Conservation (phyloP, 2,888 invertebrate genomes). For the Linnaemya vulpina region DNA sequence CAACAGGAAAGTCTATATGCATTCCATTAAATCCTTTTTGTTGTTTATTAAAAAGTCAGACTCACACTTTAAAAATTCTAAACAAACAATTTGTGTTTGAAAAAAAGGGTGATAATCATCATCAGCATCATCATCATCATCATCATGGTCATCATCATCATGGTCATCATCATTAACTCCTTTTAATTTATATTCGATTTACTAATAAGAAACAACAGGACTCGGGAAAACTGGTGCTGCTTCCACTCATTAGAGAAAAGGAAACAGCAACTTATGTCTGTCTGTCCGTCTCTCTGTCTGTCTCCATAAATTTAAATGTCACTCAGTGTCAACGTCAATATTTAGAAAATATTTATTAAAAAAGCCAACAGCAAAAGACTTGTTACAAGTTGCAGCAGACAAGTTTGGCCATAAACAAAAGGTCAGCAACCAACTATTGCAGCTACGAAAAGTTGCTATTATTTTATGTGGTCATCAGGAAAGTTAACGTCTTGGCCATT, state of each 20-base stretch:
- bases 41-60: constrained; percentile 59
- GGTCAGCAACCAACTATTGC: constrained; percentile 11
- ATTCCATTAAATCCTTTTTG: constrained; percentile 46
- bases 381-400: constrained; percentile 13
- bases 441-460: background rate
- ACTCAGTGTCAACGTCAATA: constrained; percentile 63
- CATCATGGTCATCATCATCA: background rate
- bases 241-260: background rate
- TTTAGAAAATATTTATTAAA: constrained; percentile 57
- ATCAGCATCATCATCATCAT: background rate
- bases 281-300: background rate
- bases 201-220: constrained; percentile 2
- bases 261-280: constrained; percentile 26
- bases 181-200: constrained; percentile 15
- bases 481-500: background rate
- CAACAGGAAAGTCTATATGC: constrained; percentile 59
- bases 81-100: constrained; percentile 7
- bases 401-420: constrained; percentile 20
- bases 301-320: constrained; percentile 33
- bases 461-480: constrained; percentile 25
- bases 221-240: constrained; percentile 7
- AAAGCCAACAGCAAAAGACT: constrained; percentile 54
- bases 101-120: no score
- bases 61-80: background rate
- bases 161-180: background rate